Evolutionary conservation across 2,888 invertebrate genomes (phyloP).

Genomic region (Agrilus cyanescens): DNA sequence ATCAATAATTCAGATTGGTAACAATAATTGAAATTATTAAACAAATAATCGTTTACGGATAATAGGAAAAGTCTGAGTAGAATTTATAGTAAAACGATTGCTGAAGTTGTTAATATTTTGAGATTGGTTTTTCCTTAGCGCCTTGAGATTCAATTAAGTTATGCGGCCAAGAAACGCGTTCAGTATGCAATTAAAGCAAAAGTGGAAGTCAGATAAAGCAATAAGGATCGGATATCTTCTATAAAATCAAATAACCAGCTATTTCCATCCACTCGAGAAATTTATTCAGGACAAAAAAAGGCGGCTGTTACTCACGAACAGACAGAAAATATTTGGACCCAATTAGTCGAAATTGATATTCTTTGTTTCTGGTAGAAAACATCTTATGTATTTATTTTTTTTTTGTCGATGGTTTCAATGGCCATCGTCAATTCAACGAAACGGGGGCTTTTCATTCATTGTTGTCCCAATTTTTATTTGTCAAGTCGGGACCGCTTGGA

Average conservation of each 20-base stretch:
- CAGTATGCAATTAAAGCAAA: too few relatives aligned
- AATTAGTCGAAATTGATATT: conserved; percentile 9
- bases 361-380: conserved; percentile 1
- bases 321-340: conserved; percentile 6
- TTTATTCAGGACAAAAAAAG: neutral
- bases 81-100: too few relatives aligned
- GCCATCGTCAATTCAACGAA: conserved; percentile 1
- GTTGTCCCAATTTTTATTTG: conserved; percentile 1
- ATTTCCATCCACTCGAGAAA: neutral
- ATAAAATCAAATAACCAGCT: neutral
- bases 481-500: neutral
- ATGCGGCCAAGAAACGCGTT: too few relatives aligned
- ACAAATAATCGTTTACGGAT: too few relatives aligned
- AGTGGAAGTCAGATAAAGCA: neutral
- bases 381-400: conserved; percentile 1
- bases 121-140: neutral
- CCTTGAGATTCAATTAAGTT: too few relatives aligned
- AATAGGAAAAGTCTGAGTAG: too few relatives aligned
- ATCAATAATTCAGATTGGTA: too few relatives aligned
- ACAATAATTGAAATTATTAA: too few relatives aligned
- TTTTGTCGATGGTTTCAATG: neutral
- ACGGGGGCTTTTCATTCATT: neutral
- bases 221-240: neutral
- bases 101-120: neutral
- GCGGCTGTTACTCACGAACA: neutral